Evolutionary conservation across 2,797 vertebrate genomes (phyloP).

Genomic region (Tympanoctomys barrerae): DNA sequence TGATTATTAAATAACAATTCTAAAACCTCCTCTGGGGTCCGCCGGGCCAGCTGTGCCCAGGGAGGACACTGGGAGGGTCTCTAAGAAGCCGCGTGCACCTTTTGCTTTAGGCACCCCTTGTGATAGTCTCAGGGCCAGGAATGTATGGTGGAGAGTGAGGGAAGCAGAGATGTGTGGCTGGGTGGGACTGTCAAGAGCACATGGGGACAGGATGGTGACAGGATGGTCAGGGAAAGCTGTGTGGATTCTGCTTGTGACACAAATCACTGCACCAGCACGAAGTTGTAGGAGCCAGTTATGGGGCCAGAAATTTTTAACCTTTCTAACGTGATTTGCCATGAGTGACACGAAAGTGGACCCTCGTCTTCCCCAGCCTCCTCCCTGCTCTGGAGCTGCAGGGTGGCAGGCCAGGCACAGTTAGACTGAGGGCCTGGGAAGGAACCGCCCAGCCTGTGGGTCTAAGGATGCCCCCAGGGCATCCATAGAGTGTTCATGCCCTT

Average conservation of each 20-base stretch:
- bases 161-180: background rate
- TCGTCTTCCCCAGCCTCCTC: background rate
- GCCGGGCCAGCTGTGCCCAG: background rate
- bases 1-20: background rate
- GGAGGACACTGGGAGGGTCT: fast-evolving
- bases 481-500: fast-evolving
- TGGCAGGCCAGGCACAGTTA: background rate
- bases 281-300: background rate
- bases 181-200: background rate
- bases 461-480: too few relatives aligned
- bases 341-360: fast-evolving
- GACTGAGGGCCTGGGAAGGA: background rate
- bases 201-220: background rate
- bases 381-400: background rate
- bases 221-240: background rate
- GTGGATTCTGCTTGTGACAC: background rate
- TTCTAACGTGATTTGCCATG: background rate
- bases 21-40: background rate
- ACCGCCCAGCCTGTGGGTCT: background rate
- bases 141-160: background rate
- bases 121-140: background rate
- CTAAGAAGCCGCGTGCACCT: fast-evolving
- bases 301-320: background rate
- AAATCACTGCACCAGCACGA: background rate
- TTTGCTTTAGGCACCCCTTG: background rate